Percentiles rank a stretch among this genome's conserved stretches.
Conservation (phyloP, 1,140 invertebrate species). For the Myzus persicae region DNA sequence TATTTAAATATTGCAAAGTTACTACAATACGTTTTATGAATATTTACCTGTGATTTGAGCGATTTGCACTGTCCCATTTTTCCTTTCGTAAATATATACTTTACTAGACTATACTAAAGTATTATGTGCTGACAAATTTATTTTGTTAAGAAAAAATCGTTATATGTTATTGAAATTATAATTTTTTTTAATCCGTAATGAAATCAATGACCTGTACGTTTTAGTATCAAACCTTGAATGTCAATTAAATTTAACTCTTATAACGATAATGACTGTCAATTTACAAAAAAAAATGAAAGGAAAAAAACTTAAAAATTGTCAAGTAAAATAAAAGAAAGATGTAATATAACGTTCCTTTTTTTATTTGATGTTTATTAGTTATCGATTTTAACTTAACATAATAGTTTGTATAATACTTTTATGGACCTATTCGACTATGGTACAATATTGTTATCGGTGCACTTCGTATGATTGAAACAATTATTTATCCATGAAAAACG, state of each 20-base stretch:
- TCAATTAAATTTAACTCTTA: not conserved
- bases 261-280: not conserved
- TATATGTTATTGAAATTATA: not conserved
- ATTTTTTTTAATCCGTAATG: not conserved
- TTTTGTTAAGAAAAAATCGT: not conserved
- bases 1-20: not conserved
- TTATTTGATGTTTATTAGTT: not conserved
- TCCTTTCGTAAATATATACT: not conserved
- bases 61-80: not conserved
- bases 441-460: not conserved
- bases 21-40: not conserved
- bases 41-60: not conserved
- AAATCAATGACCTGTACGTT: not conserved
- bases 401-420: not conserved
- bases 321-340: not conserved
- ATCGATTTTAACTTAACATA: not conserved
- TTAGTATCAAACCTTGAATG: conserved; percentile 1
- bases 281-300: too few species aligned
- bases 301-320: not conserved
- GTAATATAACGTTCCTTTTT: not conserved
- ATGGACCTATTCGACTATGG: not conserved
- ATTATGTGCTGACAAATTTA: not conserved
- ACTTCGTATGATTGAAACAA: not conserved
- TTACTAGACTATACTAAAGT: not conserved
- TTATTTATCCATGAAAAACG: not conserved